Conservation (phyloP, 2,888 invertebrate species). For the Myopa testacea region DNA sequence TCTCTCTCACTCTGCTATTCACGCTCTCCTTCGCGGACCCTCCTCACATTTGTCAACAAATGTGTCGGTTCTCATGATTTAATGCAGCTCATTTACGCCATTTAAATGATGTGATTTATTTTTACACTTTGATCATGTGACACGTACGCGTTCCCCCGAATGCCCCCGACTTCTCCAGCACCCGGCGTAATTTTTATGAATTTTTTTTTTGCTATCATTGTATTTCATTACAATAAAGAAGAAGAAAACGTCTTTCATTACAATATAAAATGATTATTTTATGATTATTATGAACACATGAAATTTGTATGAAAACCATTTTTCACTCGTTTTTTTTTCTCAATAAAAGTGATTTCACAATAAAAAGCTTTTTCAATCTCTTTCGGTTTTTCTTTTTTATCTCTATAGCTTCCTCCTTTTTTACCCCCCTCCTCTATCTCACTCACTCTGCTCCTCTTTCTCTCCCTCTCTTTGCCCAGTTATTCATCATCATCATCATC, state of each 20-base stretch:
- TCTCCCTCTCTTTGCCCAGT: conserved; percentile 33
- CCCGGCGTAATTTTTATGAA: too few species aligned
- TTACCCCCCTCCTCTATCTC: conserved; percentile 1
- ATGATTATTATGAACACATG: too few species aligned
- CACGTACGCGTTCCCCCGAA: conserved; percentile 13
- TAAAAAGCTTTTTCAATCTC: too few species aligned
- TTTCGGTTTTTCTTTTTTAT: too few species aligned
- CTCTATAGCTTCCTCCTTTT: not conserved
- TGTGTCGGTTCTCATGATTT: conserved; percentile 52
- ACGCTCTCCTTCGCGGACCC: not conserved
- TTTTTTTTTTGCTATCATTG: too few species aligned
- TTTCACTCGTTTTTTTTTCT: too few species aligned
- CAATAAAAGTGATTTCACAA: too few species aligned
- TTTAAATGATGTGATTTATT: conserved; percentile 53
- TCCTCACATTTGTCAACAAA: conserved; percentile 28
- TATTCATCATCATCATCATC: conserved; percentile 41
- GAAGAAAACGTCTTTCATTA: conserved; percentile 4
- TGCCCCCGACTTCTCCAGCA: conserved; percentile 33
- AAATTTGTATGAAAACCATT: too few species aligned
- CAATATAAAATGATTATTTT: too few species aligned
- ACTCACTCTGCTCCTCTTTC: conserved; percentile 9
- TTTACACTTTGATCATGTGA: conserved; percentile 41
- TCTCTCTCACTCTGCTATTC: not conserved
- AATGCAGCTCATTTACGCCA: conserved; percentile 53
- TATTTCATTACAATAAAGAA: too few species aligned